phyloP scores from a whole-genome alignment of 1,140 invertebrate species.

The Zaprionus tsacasi region DNA sequence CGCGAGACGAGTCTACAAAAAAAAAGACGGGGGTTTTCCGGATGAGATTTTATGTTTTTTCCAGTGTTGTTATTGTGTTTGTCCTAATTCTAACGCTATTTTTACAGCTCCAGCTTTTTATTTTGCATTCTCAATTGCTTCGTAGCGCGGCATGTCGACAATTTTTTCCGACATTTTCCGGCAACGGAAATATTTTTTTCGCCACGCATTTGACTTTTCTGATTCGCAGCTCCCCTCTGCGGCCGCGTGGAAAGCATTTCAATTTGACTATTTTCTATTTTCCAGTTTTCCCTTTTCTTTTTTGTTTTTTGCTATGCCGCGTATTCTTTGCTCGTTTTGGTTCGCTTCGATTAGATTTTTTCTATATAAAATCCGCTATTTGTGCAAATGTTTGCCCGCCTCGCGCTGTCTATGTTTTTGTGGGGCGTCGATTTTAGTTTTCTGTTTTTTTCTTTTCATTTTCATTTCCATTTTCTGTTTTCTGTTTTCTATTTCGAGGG shows the following conservation, averaged over 20 bases:
- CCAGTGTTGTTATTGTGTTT: constrained; percentile 64
- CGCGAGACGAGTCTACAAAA: constrained; percentile 61
- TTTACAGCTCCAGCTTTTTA: constrained; percentile 58
- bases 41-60: constrained; percentile 25
- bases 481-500: constrained; percentile 47
- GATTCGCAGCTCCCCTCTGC: constrained; percentile 30
- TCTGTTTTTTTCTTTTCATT: constrained; percentile 29
- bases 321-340: constrained; percentile 56
- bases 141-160: constrained; percentile 42
- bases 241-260: constrained; percentile 16
- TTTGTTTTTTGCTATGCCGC: constrained; percentile 31
- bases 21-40: constrained; percentile 58
- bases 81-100: constrained; percentile 73
- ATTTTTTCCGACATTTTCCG: constrained; percentile 60
- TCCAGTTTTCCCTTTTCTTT: neutral
- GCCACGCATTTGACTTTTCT: constrained; percentile 63
- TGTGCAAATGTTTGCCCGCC: constrained; percentile 61
- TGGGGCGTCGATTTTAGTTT: constrained; percentile 25
- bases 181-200: constrained; percentile 69
- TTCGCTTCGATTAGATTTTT: constrained; percentile 76
- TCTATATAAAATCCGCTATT: constrained; percentile 61
- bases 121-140: constrained; percentile 78
- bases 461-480: neutral
- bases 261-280: constrained; percentile 44
- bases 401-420: constrained; percentile 41